A percentile compares a stretch with the other conserved stretches of the same genome.
phyloP scores from a whole-genome alignment of 2,113 vertebrate species.

The Spermophilus dauricus region DNA sequence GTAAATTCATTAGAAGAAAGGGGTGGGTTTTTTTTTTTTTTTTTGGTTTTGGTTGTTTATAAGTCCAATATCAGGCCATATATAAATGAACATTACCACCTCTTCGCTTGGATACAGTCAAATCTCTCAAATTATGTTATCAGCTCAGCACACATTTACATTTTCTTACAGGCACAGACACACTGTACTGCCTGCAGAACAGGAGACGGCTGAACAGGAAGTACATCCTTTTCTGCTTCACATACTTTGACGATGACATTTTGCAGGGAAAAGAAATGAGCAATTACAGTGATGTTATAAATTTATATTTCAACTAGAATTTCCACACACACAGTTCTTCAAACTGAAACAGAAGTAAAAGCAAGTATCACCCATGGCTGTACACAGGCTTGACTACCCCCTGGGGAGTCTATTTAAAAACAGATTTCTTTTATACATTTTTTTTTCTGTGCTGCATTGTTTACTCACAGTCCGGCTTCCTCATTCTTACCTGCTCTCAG shows the following conservation, averaged over 20 bases:
- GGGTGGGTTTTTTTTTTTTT: background rate
- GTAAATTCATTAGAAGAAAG: background rate
- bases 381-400: background rate
- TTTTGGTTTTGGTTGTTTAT: background rate
- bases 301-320: slow-evolving; percentile 46
- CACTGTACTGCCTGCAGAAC: background rate
- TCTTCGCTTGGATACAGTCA: background rate
- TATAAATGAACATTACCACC: background rate
- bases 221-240: slow-evolving; percentile 29
- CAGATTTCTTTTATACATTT: accelerated
- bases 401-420: background rate
- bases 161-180: background rate
- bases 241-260: slow-evolving; percentile 56
- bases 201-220: slow-evolving; percentile 42
- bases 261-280: slow-evolving; percentile 21
- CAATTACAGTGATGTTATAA: background rate
- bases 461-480: slow-evolving; percentile 67
- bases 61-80: background rate
- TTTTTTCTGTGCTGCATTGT: background rate
- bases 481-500: background rate
- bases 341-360: slow-evolving; percentile 12
- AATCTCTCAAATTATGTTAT: background rate
- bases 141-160: background rate
- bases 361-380: accelerated
- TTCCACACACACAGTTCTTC: background rate